These are phyloP conservation scores for Lomographa bimaculata DNA, from an alignment of 2,888 invertebrate species.

Conservation along the genomic window DNA sequence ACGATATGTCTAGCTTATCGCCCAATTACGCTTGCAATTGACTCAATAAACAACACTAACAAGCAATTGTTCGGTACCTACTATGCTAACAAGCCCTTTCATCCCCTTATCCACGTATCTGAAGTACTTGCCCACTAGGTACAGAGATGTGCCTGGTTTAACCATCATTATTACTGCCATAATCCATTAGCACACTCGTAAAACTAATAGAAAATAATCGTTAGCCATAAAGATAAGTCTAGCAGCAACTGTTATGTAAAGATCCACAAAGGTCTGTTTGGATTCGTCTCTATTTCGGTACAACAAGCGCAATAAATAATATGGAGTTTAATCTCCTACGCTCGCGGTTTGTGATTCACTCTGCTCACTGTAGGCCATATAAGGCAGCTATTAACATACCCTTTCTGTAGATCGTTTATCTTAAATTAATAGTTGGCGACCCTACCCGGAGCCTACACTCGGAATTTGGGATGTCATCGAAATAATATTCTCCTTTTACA, in stretches of 20 bases:
- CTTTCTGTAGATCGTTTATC: slow-evolving; percentile 57
- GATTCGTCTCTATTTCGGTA: slow-evolving; percentile 19
- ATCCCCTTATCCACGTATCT: slow-evolving; percentile 3
- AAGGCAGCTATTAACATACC: slow-evolving; percentile 65
- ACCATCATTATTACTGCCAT: slow-evolving; percentile 9
- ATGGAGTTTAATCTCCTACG: slow-evolving; percentile 51
- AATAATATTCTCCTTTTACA: slow-evolving; percentile 35
- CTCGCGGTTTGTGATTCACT: slow-evolving; percentile 57
- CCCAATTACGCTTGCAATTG: slow-evolving; percentile 1
- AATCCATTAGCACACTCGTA: slow-evolving; percentile 29
- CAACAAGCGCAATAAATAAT: slow-evolving; percentile 23
- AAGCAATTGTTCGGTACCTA: slow-evolving; percentile 9
- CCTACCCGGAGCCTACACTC: slow-evolving; percentile 23
- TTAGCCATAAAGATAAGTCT: slow-evolving; percentile 1
- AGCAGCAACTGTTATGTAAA: slow-evolving; percentile 23
- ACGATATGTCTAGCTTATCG: no score
- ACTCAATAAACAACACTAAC: slow-evolving; percentile 14
- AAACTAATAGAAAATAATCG: slow-evolving; percentile 25
- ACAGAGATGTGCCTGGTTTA: slow-evolving; percentile 1
- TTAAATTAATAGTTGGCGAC: slow-evolving; percentile 45
- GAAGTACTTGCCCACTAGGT: not conserved
- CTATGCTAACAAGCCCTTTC: slow-evolving; percentile 4
- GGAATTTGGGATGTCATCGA: slow-evolving; percentile 29
- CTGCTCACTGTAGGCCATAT: slow-evolving; percentile 50
- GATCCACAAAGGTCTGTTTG: slow-evolving; percentile 25